A percentile compares a stretch with the other conserved stretches of the same genome.
phyloP scores from a whole-genome alignment of 2,888 invertebrate genomes.

The Amblyjoppa fuscipennis region DNA sequence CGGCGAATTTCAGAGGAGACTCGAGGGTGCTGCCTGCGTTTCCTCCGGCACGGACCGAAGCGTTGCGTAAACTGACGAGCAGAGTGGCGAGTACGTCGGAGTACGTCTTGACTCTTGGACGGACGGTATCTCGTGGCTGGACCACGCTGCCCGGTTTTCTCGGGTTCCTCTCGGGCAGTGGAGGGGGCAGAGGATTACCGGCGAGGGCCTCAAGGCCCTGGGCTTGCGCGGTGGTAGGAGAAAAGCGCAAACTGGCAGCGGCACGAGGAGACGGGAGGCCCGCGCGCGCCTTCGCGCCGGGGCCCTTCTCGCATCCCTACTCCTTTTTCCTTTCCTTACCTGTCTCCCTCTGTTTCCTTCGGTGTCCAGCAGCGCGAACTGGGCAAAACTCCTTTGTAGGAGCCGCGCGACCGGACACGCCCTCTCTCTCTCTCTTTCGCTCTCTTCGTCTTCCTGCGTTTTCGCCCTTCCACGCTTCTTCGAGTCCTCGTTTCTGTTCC shows the following conservation, averaged over 20 bases:
- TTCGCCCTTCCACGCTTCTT: conserved; percentile 25
- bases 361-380: conserved; percentile 71
- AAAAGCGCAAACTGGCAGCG: conserved; percentile 44
- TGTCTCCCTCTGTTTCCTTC: conserved; percentile 57
- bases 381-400: conserved; percentile 80
- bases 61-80: conserved; percentile 82
- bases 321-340: conserved; percentile 50
- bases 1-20: not conserved
- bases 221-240: conserved; percentile 77
- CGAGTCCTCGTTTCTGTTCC: conserved; percentile 26
- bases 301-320: conserved; percentile 58
- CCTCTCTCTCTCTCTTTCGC: conserved; percentile 73
- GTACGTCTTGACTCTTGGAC: conserved; percentile 74
- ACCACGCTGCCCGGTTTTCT: conserved; percentile 83
- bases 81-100: conserved; percentile 49
- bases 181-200: conserved; percentile 59
- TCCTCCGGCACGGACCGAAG: conserved; percentile 77
- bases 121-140: conserved; percentile 83
- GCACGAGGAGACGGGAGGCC: conserved; percentile 30
- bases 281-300: conserved; percentile 30
- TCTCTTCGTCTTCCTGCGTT: conserved; percentile 47
- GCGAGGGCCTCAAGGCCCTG: conserved; percentile 67
- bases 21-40: conserved; percentile 16
- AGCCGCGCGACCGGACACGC: conserved; percentile 82
- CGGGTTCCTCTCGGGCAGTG: conserved; percentile 73